Percentiles rank a stretch among this genome's conserved stretches.
These are phyloP conservation scores for Oryctolagus cuniculus DNA, from an alignment of 2,113 vertebrate species.

Conservation along the genomic window DNA sequence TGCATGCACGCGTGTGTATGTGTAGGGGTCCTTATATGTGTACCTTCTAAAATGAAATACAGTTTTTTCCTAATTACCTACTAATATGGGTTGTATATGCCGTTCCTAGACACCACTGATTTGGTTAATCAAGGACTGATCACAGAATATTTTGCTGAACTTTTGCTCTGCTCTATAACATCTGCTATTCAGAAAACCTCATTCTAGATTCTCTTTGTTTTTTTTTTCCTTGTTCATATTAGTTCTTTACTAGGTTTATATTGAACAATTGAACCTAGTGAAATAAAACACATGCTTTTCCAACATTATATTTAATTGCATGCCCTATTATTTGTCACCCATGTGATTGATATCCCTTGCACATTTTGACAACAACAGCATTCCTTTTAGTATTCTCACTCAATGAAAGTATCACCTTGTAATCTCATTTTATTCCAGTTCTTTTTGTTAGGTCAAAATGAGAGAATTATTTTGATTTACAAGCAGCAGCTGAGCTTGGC, in stretches of 20 bases:
- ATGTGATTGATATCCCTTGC: constrained; percentile 42
- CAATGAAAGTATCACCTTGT: not conserved
- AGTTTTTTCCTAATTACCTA: constrained; percentile 36
- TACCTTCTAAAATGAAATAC: constrained; percentile 45
- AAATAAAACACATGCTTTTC: constrained; percentile 53
- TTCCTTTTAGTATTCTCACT: constrained; percentile 44
- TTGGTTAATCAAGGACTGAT: constrained; percentile 13
- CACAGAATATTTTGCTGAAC: not conserved
- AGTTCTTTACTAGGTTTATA: constrained; percentile 4
- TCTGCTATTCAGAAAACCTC: constrained; percentile 50
- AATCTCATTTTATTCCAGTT: constrained; percentile 32
- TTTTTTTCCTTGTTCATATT: constrained; percentile 20
- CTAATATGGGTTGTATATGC: constrained; percentile 39
- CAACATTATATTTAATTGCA: constrained; percentile 57
- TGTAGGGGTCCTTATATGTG: not conserved
- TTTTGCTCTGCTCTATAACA: constrained; percentile 22
- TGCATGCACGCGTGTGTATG: not conserved
- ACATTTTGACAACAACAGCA: constrained; percentile 56
- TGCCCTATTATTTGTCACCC: not conserved
- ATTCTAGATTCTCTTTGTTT: constrained; percentile 35
- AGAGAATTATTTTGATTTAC: constrained; percentile 69
- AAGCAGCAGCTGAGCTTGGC: constrained; percentile 52
- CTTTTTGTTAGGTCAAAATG: constrained; percentile 65
- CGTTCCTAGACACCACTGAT: not conserved
- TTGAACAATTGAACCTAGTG: constrained; percentile 53